Evolutionary conservation across 37 sponge, comb jelly and placozoan species (phyloP).

Genomic region (Lycopodina hypogea): DNA sequence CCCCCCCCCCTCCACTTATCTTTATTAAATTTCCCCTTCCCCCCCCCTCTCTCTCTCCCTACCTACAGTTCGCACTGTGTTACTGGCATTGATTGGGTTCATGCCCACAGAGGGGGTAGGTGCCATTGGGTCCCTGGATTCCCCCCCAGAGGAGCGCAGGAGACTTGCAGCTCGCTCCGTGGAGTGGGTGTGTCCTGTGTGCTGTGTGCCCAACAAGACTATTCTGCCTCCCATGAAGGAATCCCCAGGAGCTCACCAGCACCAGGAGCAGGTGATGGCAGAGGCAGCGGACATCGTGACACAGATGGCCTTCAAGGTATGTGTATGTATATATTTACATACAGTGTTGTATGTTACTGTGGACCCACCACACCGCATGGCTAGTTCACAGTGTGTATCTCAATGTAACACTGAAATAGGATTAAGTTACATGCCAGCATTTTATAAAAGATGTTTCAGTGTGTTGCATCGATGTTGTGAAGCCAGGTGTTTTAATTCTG

Average conservation of each 20-base stretch:
- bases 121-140: constrained; percentile 93
- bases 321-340: too few species aligned
- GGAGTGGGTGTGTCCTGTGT: constrained; percentile 68
- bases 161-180: constrained; percentile 72
- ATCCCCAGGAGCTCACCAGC: background rate
- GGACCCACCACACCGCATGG: background rate
- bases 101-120: constrained; percentile 95
- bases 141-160: constrained; percentile 68
- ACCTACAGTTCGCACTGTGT: constrained; percentile 82
- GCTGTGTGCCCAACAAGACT: constrained; percentile 50
- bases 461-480: background rate
- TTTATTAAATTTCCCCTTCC: too few species aligned
- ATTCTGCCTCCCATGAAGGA: constrained; percentile 37
- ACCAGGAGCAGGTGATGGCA: constrained; percentile 33
- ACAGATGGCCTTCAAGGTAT: constrained; percentile 85
- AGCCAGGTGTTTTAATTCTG: too few species aligned
- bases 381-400: background rate
- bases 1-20: background rate
- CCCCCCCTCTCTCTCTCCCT: too few species aligned
- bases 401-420: background rate
- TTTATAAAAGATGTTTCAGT: background rate
- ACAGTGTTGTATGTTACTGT: background rate
- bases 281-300: constrained; percentile 71
- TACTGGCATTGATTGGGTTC: constrained; percentile 94
- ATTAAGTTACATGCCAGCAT: background rate